Base-by-base conservation (phyloP, 1,140 invertebrate genomes). In the Drosophila sturtevanti region DNA sequence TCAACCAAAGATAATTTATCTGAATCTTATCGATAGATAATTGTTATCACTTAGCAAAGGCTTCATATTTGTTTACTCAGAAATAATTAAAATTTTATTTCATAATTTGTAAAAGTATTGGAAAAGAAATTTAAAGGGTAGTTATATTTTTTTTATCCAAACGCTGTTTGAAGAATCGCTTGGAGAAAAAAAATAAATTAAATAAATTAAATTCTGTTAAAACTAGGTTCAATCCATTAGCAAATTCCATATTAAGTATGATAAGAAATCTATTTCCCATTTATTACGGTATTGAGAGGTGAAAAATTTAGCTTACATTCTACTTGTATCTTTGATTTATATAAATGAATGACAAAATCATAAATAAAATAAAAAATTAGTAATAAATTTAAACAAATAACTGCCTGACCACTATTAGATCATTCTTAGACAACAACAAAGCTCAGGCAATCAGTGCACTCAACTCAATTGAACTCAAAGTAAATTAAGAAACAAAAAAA, bases 331-430 rank as follows among this genome's bases (percentile, higher is more conserved):
- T 70, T 79, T 79, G 76, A 87, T 75, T 86, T 81, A 74, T 87
- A 77, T 68, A 89, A 89, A 89, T 84, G 84, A 89, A 89, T 89
- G 84, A 89, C 84, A 87, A 82, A 73, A 62, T 64, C 72, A 66
- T 61, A 68, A 72, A 64, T 67, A 61, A 76, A 77, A 84, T 84
- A 89, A 84, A 89, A 86, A 89, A 84, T 89, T 80, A 66, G 73
- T 78, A 89, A 89, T 89, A 89, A 89, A 89, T 89, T 89, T 89
- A 89, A 87, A 87, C 89, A 87, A 87, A 89, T 89, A 89, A 85
- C 72, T 87, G 84, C 72, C 77, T 78, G 72, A 68, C 41, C 85
- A 76, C 77, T 80, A 89, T 89, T 89, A 89, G 85, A 89, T 89
- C 84, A 89, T 84, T 68, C 16, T 48, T 48, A 9, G 11, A 21